Evolutionary conservation across 2,113 vertebrate species (phyloP).

Genomic region (Dipodomys ordii): DNA sequence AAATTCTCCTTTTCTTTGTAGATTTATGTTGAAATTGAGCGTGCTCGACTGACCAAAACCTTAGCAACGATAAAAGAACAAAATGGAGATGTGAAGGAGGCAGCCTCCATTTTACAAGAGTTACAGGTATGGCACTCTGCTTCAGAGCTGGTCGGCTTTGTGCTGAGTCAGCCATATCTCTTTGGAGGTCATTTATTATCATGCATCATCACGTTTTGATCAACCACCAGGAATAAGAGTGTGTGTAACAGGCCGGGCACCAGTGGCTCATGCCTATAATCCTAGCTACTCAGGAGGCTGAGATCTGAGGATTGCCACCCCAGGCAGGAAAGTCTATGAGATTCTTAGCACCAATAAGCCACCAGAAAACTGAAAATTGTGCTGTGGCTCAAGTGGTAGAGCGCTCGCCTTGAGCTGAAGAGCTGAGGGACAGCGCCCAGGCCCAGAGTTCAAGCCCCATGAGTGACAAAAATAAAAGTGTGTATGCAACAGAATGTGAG

Average conservation of each 20-base stretch:
- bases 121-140: conserved; percentile 90
- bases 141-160: background rate
- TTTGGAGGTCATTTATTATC: background rate
- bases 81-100: conserved; percentile 96
- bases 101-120: conserved; percentile 96
- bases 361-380: too few relatives aligned
- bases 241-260: background rate
- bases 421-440: too few relatives aligned
- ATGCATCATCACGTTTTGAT: background rate
- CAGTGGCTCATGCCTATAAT: too few relatives aligned
- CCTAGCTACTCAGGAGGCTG: too few relatives aligned
- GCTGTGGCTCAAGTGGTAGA: too few relatives aligned
- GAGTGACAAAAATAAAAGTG: background rate
- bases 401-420: too few relatives aligned
- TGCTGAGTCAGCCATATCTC: too few relatives aligned
- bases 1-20: conserved; percentile 77
- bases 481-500: background rate
- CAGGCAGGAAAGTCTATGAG: too few relatives aligned
- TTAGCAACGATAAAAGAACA: conserved; percentile 96
- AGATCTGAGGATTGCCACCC: too few relatives aligned
- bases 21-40: conserved; percentile 99
- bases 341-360: too few relatives aligned
- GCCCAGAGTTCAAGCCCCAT: too few relatives aligned
- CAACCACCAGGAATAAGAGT: background rate
- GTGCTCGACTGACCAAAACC: conserved; percentile 96